Evolutionary conservation across 2,888 invertebrate species (phyloP).

Genomic region (Tachina grossa): DNA sequence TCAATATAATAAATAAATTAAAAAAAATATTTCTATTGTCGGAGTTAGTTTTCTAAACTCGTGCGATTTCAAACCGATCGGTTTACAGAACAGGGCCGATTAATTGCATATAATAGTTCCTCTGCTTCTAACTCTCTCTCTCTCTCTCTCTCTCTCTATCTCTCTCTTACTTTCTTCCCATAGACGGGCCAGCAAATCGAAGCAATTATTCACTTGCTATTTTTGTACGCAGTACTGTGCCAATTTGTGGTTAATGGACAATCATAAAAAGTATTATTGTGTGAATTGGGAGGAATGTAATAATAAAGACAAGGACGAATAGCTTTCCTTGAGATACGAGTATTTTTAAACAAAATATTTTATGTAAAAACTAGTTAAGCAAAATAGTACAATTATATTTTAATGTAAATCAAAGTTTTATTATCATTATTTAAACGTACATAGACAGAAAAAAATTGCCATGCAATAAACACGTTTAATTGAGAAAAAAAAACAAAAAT

Average conservation of each 20-base stretch:
- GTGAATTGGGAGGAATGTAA: slow-evolving; percentile 80
- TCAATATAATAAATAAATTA: no score
- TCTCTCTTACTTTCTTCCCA: slow-evolving; percentile 3
- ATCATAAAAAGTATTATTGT: slow-evolving; percentile 79
- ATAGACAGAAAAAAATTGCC: no score
- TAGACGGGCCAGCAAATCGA: slow-evolving; percentile 80
- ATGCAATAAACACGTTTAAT: no score
- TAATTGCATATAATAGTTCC: not conserved
- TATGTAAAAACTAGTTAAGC: slow-evolving; percentile 19
- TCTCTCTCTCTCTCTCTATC: not conserved
- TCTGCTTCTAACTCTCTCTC: not conserved
- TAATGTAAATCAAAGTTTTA: slow-evolving; percentile 35
- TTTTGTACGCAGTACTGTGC: slow-evolving; percentile 81
- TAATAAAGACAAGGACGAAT: slow-evolving; percentile 23
- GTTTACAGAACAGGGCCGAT: no score
- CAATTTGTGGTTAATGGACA: slow-evolving; percentile 77
- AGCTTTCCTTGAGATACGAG: not conserved
- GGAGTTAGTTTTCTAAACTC: no score
- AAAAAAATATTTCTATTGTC: no score
- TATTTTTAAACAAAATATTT: slow-evolving; percentile 12
- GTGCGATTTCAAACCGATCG: no score
- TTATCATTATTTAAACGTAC: not conserved
- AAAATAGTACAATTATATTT: slow-evolving; percentile 49
- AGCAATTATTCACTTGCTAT: slow-evolving; percentile 80
- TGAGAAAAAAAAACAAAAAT: no score